phyloP scores from a whole-genome alignment of 2,113 vertebrate species.

The cattle (Bos taurus) region DNA sequence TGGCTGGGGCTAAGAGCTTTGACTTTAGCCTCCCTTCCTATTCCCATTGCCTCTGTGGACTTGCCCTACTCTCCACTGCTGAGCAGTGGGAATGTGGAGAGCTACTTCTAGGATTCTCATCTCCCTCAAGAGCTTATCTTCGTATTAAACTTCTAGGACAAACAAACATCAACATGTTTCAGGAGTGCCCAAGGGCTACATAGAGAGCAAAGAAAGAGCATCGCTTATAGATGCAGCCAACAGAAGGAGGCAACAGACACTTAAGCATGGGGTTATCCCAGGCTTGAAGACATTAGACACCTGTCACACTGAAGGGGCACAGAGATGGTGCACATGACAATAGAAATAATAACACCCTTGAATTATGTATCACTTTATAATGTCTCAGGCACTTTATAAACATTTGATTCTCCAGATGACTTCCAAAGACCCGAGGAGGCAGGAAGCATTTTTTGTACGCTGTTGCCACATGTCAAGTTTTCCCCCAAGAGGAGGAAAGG shows the following conservation, averaged over 20 bases:
- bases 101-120: background rate
- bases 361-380: constrained; percentile 39
- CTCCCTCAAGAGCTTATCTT: background rate
- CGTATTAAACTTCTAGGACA: background rate
- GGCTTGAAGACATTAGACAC: background rate
- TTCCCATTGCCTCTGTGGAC: background rate
- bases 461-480: constrained; percentile 1
- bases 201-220: background rate
- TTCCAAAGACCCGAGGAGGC: constrained; percentile 16
- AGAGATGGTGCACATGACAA: constrained; percentile 1
- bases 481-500: background rate
- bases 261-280: background rate
- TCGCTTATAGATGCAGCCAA: background rate
- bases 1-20: background rate
- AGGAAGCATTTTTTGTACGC: constrained; percentile 48
- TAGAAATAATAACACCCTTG: constrained; percentile 50
- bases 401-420: constrained; percentile 44
- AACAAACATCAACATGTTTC: background rate
- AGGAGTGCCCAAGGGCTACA: background rate
- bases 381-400: constrained; percentile 50
- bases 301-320: constrained; percentile 27
- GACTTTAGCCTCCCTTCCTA: background rate
- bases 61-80: background rate
- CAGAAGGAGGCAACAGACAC: background rate
- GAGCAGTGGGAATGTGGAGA: background rate